Evolutionary conservation across 1,140 invertebrate species (phyloP), one percentile per base, ranked within the genome.

Genomic region (Harpegnathos saltator): DNA sequence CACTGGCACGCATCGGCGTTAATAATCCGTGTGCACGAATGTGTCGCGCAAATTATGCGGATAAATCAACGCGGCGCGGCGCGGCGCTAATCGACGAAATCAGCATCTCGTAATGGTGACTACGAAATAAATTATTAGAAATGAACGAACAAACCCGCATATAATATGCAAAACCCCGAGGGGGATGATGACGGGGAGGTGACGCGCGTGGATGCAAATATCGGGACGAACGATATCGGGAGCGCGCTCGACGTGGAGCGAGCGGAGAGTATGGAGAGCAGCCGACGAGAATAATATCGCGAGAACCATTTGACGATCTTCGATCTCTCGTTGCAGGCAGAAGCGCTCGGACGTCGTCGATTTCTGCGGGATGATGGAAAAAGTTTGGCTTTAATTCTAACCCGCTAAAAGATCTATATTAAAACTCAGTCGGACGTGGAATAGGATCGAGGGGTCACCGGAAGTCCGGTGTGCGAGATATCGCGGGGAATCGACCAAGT

Each of bases 351-450:
- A 63, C 44, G 62, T 73, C 33, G 48, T 48, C 71, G 81, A 87
- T 87, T 82, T 86, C 86, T 73, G 83, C 73, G 48, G 72, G 48
- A 87, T 86, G 78, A 87, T 87, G 82, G 82, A 84, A 87, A 87
- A 87, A 87, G 82, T 87, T 87, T 84, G 73, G 69, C 56, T 71
- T 74, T 73, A 87, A 69, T 77, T 69, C 50, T 50, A 59, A 38
- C 62, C 54, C 33, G 66, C 82, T 86, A 54, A 84, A 59, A 81
- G 85, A 87, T 87, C 85, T 84, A 87, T 86, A 87, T 87, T 87
- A 87, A 87, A 87, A 87, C 29, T 87, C 85, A 71, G 68, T 81
- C 81, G 56, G 65, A 84, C 61, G 85, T 83, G 68, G 85, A 83
- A 83, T 84, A 87, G 65, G 85, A 65, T 86, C 82, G 74, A 72